These are phyloP conservation scores for Anagyrus pseudococci DNA, from an alignment of 2,888 invertebrate species.

Conservation along the genomic window DNA sequence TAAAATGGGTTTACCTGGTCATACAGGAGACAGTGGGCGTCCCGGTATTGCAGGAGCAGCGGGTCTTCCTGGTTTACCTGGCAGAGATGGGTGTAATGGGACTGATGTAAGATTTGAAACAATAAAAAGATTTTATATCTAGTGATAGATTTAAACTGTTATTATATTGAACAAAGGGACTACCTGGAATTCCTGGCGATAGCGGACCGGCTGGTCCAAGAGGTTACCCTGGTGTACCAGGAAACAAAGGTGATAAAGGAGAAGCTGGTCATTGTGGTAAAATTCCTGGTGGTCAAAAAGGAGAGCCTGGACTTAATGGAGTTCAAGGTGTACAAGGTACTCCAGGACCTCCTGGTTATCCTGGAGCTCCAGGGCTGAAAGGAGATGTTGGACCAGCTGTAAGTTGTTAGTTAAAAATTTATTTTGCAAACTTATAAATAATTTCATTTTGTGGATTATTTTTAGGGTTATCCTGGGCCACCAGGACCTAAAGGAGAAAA, in stretches of 20 bases:
- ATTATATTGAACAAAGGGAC: too few relatives aligned
- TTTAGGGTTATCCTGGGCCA: constrained; percentile 72
- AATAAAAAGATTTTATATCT: constrained; percentile 14
- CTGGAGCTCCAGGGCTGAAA: constrained; percentile 68
- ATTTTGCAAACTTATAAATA: constrained; percentile 5
- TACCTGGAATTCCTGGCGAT: constrained; percentile 67
- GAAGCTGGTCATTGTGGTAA: constrained; percentile 78
- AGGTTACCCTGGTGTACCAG: constrained; percentile 73
- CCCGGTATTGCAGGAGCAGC: constrained; percentile 74
- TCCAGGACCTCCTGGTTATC: constrained; percentile 70
- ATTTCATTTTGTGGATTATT: constrained; percentile 30
- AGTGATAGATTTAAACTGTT: neutral
- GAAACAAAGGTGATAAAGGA: constrained; percentile 80
- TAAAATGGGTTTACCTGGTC: constrained; percentile 86
- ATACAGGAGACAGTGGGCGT: constrained; percentile 77
- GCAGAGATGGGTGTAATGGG: constrained; percentile 95
- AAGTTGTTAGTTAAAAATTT: constrained; percentile 44
- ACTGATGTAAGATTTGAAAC: constrained; percentile 78
- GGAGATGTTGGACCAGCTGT: constrained; percentile 71
- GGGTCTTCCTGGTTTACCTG: constrained; percentile 80
- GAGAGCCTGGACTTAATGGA: constrained; percentile 82
- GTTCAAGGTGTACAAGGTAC: constrained; percentile 71
- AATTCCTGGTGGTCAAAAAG: constrained; percentile 82
- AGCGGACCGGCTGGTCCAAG: constrained; percentile 81
- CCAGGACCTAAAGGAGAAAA: constrained; percentile 76